Base-by-base conservation (phyloP, 1,140 invertebrate genomes). In the Gryllus bimaculatus region DNA sequence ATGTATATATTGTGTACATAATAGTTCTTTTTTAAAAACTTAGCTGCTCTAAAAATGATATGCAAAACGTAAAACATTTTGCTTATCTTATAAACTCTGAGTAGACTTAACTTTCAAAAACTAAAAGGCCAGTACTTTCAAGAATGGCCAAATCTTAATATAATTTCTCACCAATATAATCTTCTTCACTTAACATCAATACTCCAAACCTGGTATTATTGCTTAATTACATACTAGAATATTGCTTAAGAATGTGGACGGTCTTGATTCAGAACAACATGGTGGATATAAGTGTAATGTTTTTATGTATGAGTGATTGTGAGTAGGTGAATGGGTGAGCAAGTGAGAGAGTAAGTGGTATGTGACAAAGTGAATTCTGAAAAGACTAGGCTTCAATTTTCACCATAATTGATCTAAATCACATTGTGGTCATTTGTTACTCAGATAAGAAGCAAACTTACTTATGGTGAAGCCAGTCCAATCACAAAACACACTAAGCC, bases 201-300 rank as follows among this genome's bases (percentile, higher is more conserved):
- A 77, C 18, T n/a, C 21, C 47, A 75, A 75, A 75, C n/a, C 12
- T 21, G 26, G 8, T 21, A 75, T 21, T 75, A 15, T 77, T 39
- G 48, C n/a, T 48, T 76, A 76, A n/a, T 66, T 13, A 66, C 54
- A 66, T 66, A 66, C 54, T 66, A 66, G 54, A 66, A 21, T 77
- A 77, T 77, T 77, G 39, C 76, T 54, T 77, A n/a, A 48, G 47
- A 77, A 77, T 54, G 48, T 77, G 76, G 76, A 77, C 76, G 76
- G 76, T 77, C 76, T 48, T 77, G n/a, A 21, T 77, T 54, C 21
- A 66, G 54, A 66, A 66, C 54, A 66, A 66, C 18, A 66, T 66
- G 54, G 18, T 66, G 18, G 54, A 66, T 66, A 13, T 66, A 66
- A 66, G 54, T 66, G 10, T 66, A 10, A 66, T 66, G 54, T 66